Evolutionary conservation across 2,888 invertebrate species (phyloP), one percentile per base, ranked within the genome.

Genomic region (Volucella inflata): DNA sequence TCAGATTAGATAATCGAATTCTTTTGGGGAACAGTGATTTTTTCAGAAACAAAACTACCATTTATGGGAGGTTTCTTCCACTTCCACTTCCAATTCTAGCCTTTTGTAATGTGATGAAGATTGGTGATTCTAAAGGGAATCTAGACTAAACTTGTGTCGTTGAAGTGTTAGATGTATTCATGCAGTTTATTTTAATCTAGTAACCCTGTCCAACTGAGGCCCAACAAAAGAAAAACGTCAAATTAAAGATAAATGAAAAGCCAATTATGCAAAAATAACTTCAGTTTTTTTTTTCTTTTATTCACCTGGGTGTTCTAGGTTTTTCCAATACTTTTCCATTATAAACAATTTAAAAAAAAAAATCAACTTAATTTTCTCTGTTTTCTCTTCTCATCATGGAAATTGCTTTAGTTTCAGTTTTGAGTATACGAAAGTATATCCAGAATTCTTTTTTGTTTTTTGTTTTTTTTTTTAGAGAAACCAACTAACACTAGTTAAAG

Each of bases 401-500:
- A 60, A 30, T 30, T 30, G 30, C 30, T 30, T 30, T 30, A 30
- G 30, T 6, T 30, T 6, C 30, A 30, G 30, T 30, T 30, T 30
- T 30, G 30, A 30, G 6, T 30, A 30, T 30, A 30, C 30, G 30
- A 30, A 6, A 2, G 30, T 30, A 30, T 30, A 30, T 30, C 30
- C 44, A 50, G 51, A n/a, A 59, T 48, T 10, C n/a, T 75, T 36
- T n/a, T 59, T 65, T 77, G 2, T 71, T 57, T 53, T 59, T 42
- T 50, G 36, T 51, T 71, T 59, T 64, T 76, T 60, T 67, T 53
- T 60, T 51, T 60, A 74, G 67, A 83, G 67, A 78, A 57, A 72
- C 65, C 68, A 74, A 67, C 79, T 79, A 83, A 79, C 79, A 64
- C 74, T 83, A 83, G 62, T 67, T 68, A 78, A 82, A 78, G 72